These are phyloP conservation scores for Dendrocincla fuliginosa DNA, from an alignment of 2,797 vertebrate genomes.

Conservation along the genomic window DNA sequence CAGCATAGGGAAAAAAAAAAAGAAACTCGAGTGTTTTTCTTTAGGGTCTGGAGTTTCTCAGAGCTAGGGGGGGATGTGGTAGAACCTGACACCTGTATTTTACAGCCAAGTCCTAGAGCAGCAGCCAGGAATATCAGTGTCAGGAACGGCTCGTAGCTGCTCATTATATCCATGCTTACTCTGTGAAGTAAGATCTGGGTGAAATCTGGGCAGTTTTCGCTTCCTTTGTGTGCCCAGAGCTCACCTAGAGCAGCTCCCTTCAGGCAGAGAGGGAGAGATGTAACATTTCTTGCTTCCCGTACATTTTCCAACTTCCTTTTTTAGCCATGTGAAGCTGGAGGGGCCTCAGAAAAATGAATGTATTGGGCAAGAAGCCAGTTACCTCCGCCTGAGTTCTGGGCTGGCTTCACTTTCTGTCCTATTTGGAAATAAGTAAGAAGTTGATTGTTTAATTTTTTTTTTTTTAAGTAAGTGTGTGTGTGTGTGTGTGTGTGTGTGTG, in stretches of 20 bases:
- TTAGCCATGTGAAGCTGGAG: conserved; percentile 20
- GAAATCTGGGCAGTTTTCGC: not conserved
- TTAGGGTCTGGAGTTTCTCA: not conserved
- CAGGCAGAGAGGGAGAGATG: not conserved
- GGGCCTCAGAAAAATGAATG: conserved; percentile 30
- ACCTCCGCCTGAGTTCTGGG: not conserved
- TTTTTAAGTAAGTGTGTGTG: not conserved
- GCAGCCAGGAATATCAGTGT: accelerated
- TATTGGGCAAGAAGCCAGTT: conserved; percentile 21
- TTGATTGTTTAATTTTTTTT: not conserved
- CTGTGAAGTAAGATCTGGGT: accelerated
- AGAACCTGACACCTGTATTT: not conserved
- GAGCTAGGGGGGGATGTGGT: not conserved
- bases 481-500: too few relatives aligned
- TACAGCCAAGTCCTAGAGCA: not conserved
- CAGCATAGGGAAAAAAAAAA: accelerated
- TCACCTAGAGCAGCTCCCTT: not conserved
- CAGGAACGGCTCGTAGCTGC: not conserved
- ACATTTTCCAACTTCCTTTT: conserved; percentile 17
- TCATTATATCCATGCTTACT: accelerated
- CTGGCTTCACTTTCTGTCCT: not conserved
- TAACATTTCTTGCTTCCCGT: not conserved
- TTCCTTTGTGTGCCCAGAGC: not conserved
- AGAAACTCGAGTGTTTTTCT: not conserved
- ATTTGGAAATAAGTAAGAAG: not conserved